A percentile compares a stretch with the other conserved stretches of the same genome.
These are phyloP conservation scores for Abrostola triplasia DNA, from an alignment of 2,888 invertebrate species.

Conservation along the genomic window DNA sequence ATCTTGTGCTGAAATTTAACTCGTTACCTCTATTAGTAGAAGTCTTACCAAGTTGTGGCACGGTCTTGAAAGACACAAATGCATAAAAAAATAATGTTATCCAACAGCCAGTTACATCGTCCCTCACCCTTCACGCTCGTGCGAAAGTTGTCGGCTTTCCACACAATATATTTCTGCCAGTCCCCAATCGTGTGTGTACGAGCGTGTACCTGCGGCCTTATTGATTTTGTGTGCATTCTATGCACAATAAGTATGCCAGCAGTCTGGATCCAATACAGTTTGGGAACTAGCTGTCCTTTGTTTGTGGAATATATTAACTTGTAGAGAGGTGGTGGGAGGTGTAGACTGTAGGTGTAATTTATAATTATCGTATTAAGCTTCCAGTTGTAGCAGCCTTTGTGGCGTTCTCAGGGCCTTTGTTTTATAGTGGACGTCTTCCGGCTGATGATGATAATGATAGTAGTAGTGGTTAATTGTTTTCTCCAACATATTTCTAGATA, in stretches of 20 bases:
- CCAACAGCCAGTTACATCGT: neutral
- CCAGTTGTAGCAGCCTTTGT: no score
- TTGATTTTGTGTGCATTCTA: slow-evolving; percentile 51
- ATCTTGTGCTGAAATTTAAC: no score
- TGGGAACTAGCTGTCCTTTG: slow-evolving; percentile 30
- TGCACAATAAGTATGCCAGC: slow-evolving; percentile 44
- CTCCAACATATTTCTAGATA: no score
- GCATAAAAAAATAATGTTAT: neutral
- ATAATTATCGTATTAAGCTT: no score
- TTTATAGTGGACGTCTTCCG: no score
- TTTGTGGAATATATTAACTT: slow-evolving; percentile 41
- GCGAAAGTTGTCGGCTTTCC: slow-evolving; percentile 36
- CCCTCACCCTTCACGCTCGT: slow-evolving; percentile 27
- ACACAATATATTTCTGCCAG: slow-evolving; percentile 38
- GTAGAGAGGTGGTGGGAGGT: slow-evolving; percentile 6
- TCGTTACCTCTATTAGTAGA: no score
- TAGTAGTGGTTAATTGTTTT: no score
- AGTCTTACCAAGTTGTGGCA: no score
- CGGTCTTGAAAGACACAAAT: no score
- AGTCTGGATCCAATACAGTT: slow-evolving; percentile 17
- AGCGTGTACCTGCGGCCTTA: slow-evolving; percentile 22
- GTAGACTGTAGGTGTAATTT: no score
- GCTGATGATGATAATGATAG: no score
- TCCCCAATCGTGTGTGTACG: slow-evolving; percentile 32
- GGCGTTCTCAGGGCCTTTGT: no score